Percentiles rank a stretch among this genome's conserved stretches.
Evolutionary conservation across 2,113 vertebrate genomes (phyloP).

Genomic region (Gambusia holbrooki): DNA sequence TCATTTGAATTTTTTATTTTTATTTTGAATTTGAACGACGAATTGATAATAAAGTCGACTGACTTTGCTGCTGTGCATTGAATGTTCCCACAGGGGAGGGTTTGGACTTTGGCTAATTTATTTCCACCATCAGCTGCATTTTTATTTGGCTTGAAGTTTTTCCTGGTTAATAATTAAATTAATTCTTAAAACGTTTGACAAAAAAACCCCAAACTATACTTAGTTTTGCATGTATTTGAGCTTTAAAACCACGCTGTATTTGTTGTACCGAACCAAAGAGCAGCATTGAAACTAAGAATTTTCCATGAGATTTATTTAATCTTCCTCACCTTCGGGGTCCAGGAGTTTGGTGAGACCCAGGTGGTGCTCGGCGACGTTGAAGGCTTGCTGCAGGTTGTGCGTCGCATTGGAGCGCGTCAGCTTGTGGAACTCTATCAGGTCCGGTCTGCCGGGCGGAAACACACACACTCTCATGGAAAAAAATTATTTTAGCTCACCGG

Average conservation of each 20-base stretch:
- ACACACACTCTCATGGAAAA: background rate
- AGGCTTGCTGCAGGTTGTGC: constrained; percentile 94
- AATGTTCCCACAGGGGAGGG: too few relatives aligned
- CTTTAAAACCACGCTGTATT: too few relatives aligned
- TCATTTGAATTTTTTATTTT: too few relatives aligned
- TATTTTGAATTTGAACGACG: too few relatives aligned
- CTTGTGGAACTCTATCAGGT: constrained; percentile 92
- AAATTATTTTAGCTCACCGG: too few relatives aligned
- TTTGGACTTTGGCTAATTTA: background rate
- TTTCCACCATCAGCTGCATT: too few relatives aligned
- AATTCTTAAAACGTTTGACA: background rate
- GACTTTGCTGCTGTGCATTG: background rate
- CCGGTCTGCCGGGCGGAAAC: constrained; percentile 78
- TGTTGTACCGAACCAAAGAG: too few relatives aligned
- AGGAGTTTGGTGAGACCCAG: constrained; percentile 93
- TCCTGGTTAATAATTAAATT: background rate
- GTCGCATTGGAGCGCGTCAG: constrained; percentile 92
- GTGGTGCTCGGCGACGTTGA: constrained; percentile 90
- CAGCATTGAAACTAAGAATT: too few relatives aligned
- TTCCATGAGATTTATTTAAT: background rate
- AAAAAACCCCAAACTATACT: too few relatives aligned
- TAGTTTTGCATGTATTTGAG: too few relatives aligned
- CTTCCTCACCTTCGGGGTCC: constrained; percentile 89
- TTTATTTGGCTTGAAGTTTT: background rate
- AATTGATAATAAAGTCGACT: too few relatives aligned